Conservation (phyloP, 1,140 invertebrate genomes). For the Acromyrmex echinatior region DNA sequence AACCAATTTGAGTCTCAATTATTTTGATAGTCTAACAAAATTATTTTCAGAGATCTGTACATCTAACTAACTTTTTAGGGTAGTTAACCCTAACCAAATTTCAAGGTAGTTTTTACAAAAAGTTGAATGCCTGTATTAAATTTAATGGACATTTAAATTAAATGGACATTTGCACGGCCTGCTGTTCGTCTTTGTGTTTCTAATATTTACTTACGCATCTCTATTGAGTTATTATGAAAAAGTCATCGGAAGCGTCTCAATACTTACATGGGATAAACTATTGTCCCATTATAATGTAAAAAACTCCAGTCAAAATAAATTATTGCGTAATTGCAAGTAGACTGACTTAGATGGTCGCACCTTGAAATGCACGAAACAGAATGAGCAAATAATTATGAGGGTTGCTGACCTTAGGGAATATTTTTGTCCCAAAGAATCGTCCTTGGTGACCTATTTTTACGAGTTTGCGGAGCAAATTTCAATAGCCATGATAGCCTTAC, state of each 20-base stretch:
- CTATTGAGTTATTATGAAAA: background rate
- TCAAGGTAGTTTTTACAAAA: constrained; percentile 16
- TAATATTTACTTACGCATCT: background rate
- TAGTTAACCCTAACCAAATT: no score
- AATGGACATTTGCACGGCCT: no score
- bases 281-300: constrained; percentile 63
- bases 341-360: background rate
- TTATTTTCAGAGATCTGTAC: no score
- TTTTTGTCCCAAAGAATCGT: background rate
- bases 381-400: constrained; percentile 29
- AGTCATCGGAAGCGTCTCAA: background rate
- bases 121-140: background rate
- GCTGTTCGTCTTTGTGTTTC: constrained; percentile 14
- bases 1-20: no score
- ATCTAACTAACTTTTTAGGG: no score
- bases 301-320: constrained; percentile 76
- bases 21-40: no score
- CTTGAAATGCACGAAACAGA: background rate
- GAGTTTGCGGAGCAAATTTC: background rate
- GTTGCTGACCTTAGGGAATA: background rate
- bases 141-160: background rate
- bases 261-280: constrained; percentile 57
- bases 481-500: background rate
- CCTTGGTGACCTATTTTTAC: background rate
- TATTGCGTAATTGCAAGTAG: constrained; percentile 66